These are phyloP conservation scores for Acropora yongei DNA, from an alignment of 64 coral and sea anemone species.

Conservation along the genomic window DNA sequence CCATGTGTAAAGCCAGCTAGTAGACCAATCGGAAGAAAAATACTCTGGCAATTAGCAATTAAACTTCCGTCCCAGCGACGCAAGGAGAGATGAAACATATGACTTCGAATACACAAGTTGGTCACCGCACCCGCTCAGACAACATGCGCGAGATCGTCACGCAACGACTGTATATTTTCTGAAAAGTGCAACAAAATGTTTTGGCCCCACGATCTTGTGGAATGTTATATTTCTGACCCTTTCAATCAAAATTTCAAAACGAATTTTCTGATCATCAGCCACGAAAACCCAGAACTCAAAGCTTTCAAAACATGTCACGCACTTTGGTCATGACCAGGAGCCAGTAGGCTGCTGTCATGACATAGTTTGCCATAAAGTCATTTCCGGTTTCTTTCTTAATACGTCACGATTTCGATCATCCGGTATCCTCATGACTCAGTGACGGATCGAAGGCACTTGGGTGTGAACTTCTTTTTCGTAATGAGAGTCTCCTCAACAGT, in stretches of 20 bases:
- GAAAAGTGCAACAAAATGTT: too few relatives aligned
- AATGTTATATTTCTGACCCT: neutral
- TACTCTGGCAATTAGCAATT: neutral
- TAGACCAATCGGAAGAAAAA: neutral
- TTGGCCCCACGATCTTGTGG: too few relatives aligned
- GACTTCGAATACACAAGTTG: neutral
- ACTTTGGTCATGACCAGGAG: neutral
- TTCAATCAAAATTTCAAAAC: neutral
- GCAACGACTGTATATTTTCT: too few relatives aligned
- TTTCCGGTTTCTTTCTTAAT: neutral
- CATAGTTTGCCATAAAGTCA: neutral
- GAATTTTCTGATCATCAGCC: neutral
- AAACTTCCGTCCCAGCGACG: neutral
- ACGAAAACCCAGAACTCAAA: too few relatives aligned
- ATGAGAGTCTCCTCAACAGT: too few relatives aligned
- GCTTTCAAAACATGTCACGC: neutral
- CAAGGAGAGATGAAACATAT: neutral
- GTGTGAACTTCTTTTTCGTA: neutral
- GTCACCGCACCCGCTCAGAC: neutral
- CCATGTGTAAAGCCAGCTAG: neutral
- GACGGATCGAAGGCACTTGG: neutral
- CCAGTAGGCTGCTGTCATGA: neutral
- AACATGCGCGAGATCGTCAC: slow-evolving; percentile 2
- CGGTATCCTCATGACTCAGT: too few relatives aligned
- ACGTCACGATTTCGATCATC: neutral